Evolutionary conservation across 2,888 invertebrate species (phyloP).

Genomic region (Drosophila kokeensis): DNA sequence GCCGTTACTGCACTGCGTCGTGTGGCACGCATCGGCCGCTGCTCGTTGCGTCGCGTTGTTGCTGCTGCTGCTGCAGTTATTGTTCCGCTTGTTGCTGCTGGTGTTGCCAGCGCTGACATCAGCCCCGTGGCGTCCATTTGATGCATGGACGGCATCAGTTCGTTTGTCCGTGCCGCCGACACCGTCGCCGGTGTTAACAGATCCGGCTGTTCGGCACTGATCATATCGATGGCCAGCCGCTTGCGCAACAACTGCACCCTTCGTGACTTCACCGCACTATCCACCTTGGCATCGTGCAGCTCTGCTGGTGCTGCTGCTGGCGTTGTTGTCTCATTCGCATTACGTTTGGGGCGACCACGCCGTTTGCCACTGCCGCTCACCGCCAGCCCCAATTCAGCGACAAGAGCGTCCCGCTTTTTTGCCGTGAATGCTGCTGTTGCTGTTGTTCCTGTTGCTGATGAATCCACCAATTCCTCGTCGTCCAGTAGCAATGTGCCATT

Average conservation of each 20-base stretch:
- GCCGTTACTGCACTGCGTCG: conserved; percentile 67
- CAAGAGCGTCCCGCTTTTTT: neutral
- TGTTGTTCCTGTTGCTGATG: conserved; percentile 8
- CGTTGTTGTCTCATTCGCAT: conserved; percentile 33
- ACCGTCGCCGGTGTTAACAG: neutral
- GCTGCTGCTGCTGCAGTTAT: neutral
- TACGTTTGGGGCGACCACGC: conserved; percentile 86
- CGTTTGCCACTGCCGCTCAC: conserved; percentile 60
- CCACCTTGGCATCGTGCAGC: conserved; percentile 23
- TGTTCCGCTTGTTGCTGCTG: conserved; percentile 11
- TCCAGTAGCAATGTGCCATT: conserved; percentile 44
- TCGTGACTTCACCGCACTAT: conserved; percentile 74
- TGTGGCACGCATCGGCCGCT: conserved; percentile 76
- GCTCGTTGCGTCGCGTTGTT: conserved; percentile 57
- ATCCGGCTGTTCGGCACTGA: conserved; percentile 70
- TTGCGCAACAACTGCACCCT: conserved; percentile 83
- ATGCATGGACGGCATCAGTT: conserved; percentile 7
- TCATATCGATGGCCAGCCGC: conserved; percentile 83
- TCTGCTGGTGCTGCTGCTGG: conserved; percentile 15
- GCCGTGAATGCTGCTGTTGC: neutral
- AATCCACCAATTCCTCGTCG: conserved; percentile 10
- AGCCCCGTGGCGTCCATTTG: conserved; percentile 12
- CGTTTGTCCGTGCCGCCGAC: conserved; percentile 21
- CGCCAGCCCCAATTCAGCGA: conserved; percentile 4
- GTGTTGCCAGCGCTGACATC: neutral